Conservation (phyloP, 92 coral and sea anemone genomes). For the Phenganax stokvisi region DNA sequence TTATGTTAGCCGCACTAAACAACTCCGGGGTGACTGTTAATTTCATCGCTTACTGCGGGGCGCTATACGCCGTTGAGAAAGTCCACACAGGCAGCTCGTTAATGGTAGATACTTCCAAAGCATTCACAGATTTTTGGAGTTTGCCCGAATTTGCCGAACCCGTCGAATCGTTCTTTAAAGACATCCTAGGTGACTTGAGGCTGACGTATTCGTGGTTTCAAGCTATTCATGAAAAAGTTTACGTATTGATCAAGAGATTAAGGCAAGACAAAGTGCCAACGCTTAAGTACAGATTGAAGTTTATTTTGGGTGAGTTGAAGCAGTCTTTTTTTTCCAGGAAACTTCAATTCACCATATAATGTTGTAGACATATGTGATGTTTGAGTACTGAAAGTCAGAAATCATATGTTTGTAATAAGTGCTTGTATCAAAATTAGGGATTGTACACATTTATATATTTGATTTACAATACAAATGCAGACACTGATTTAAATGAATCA, state of each 20-base stretch:
- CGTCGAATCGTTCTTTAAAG: background rate
- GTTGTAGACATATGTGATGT: background rate
- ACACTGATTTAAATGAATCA: no score
- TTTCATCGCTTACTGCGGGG: constrained; percentile 7
- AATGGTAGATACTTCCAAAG: background rate
- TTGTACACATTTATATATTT: no score
- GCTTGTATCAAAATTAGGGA: no score
- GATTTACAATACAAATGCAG: no score
- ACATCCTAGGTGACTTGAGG: background rate
- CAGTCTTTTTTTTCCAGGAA: background rate
- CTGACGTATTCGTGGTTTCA: background rate
- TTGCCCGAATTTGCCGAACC: constrained; percentile 12
- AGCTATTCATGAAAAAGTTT: background rate
- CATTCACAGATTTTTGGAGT: constrained; percentile 11
- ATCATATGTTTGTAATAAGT: no score
- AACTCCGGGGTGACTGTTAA: background rate
- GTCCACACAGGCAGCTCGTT: background rate
- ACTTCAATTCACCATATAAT: background rate
- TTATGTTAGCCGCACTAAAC: constrained; percentile 1
- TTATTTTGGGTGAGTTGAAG: constrained; percentile 8
- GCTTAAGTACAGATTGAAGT: constrained; percentile 1
- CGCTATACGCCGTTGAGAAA: constrained; percentile 6
- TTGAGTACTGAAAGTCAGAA: no score
- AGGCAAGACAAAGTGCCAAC: background rate
- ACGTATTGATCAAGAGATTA: background rate